Percentiles rank a stretch among this genome's conserved stretches.
phyloP scores from a whole-genome alignment of 2,888 invertebrate species.

The Deilephila porcellus region DNA sequence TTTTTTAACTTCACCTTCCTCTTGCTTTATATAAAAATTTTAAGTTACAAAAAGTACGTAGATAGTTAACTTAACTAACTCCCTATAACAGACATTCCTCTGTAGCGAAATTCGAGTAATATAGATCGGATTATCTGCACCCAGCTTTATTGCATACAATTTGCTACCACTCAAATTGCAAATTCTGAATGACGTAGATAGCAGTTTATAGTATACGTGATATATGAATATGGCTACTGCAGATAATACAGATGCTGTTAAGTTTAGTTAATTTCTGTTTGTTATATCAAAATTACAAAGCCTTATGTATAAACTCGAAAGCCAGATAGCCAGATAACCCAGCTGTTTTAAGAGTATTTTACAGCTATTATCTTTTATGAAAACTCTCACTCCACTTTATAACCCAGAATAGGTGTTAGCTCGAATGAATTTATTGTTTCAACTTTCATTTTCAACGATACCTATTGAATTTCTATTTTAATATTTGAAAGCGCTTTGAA shows the following conservation, averaged over 20 bases:
- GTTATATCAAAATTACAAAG: background rate
- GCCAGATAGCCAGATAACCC: background rate
- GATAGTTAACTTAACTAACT: too few species aligned
- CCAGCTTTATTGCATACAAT: background rate
- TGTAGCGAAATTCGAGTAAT: background rate
- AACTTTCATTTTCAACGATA: too few species aligned
- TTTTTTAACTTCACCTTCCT: too few species aligned
- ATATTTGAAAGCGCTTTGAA: too few species aligned
- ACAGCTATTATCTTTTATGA: background rate
- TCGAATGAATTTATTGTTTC: too few species aligned
- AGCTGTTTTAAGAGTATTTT: constrained; percentile 1
- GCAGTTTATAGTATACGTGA: background rate
- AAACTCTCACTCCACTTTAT: background rate
- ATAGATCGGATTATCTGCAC: background rate
- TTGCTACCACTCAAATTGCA: constrained; percentile 12
- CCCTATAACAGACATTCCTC: background rate
- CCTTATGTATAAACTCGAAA: background rate
- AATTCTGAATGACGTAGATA: constrained; percentile 10
- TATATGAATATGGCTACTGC: background rate
- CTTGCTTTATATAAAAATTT: too few species aligned
- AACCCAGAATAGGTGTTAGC: background rate
- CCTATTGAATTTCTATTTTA: too few species aligned
- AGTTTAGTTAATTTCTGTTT: background rate
- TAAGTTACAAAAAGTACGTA: too few species aligned
- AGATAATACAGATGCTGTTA: constrained; percentile 2